Base-by-base conservation (phyloP, 2,113 vertebrate species). In the Cygnus buccinator region DNA sequence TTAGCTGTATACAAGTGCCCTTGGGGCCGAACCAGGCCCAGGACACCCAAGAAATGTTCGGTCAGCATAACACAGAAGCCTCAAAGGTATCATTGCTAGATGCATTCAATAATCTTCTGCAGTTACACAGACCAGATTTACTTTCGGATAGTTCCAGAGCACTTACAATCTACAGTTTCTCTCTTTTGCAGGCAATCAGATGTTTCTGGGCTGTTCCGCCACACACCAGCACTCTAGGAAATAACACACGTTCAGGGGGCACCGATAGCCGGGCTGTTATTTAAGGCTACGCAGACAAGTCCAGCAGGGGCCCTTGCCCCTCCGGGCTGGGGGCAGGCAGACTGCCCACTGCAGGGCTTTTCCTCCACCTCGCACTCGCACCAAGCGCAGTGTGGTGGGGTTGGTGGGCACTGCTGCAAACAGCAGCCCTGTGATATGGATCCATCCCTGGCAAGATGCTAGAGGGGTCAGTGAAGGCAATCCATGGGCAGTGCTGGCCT, bases 381-480 rank as follows among this genome's bases (percentile, higher is more conserved):
- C 35, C 37, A 6, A 19, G 28, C 28, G 2, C 48, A 29, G 44
- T 0, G 0, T 0, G 12, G n/a, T 23, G 17, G 19, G 11, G 22
- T 13, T 37, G 59, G 61, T 37, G 71, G 67, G 10, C 0, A 4
- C 20, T 13, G 48, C 14, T 6, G 1, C 4, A 10, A 57, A 52
- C 11, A 44, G 63, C 41, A 74, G 68, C 39, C 28, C 0, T 0
- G 0, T 7, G 59, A 8, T 4, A 18, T 1, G 0, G 58, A 13
- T 22, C 33, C 35, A 54, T 7, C 59, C 46, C 35, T 2, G 26
- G 26, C 4, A 28, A 59, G 48, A 28, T 62, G 50, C 19, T 39
- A 20, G 29, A 6, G 41, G 33, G 4, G 35, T 33, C 46, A n/a
- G 17, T 13, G 33, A 41, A 44, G 13, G 50, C 26, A 39, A 68